Conservation (phyloP, 2,797 vertebrate genomes). For the Squalus acanthias region DNA sequence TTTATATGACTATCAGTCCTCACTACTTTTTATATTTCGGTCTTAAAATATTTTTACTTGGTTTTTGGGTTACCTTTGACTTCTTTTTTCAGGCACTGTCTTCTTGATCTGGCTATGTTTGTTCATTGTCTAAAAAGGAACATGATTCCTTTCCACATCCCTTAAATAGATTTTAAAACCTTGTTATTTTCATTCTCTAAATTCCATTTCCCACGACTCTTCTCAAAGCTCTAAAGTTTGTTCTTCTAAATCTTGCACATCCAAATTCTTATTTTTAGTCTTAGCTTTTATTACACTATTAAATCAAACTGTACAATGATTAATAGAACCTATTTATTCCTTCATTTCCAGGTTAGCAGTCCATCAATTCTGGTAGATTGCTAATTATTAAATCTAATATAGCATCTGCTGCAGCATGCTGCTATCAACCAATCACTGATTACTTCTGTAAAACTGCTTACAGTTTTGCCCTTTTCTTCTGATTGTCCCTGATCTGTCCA, state of each 20-base stretch:
- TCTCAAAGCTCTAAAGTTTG: not conserved
- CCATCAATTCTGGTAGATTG: constrained; percentile 15
- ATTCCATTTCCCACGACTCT: not conserved
- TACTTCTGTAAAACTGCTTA: not conserved
- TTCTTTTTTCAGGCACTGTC: not conserved
- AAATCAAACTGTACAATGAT: not conserved
- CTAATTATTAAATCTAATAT: constrained; percentile 27
- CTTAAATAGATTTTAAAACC: not conserved
- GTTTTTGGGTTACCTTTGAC: not conserved
- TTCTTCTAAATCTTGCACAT: not conserved
- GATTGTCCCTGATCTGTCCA: not conserved
- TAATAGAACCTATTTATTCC: not conserved
- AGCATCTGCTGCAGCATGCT: not conserved
- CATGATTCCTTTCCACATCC: not conserved
- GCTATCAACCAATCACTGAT: not conserved
- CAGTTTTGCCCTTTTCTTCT: not conserved
- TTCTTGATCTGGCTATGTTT: not conserved
- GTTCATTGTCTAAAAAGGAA: not conserved
- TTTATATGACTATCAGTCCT: not conserved
- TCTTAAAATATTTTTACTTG: not conserved
- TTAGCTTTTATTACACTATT: not conserved
- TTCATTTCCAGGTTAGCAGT: not conserved
- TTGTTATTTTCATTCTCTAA: not conserved
- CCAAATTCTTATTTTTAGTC: not conserved
- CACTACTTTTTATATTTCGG: not conserved